Evolutionary conservation across 2,888 invertebrate species (phyloP).

Genomic region (Drosophila meridionalis): DNA sequence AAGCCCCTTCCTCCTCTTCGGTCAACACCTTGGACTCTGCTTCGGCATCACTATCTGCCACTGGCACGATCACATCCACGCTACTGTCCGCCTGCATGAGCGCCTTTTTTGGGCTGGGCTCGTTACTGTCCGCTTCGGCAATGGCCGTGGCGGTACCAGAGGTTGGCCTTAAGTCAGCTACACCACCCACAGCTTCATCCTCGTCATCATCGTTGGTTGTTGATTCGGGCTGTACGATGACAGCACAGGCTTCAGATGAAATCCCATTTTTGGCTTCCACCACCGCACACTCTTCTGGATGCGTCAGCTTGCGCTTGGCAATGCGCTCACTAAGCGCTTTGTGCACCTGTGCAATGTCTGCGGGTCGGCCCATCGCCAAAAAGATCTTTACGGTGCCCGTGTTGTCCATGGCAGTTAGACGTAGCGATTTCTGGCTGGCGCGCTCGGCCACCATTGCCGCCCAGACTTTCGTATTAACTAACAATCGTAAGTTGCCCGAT

Average conservation of each 20-base stretch:
- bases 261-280: constrained; percentile 70
- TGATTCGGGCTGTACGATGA: constrained; percentile 65
- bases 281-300: constrained; percentile 78
- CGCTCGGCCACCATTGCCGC: constrained; percentile 96
- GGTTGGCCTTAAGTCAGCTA: constrained; percentile 28
- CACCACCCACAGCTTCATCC: constrained; percentile 48
- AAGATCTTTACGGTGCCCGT: constrained; percentile 94
- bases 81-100: constrained; percentile 67
- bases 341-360: constrained; percentile 89
- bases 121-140: constrained; percentile 80
- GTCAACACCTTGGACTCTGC: constrained; percentile 56
- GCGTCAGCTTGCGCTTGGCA: constrained; percentile 82
- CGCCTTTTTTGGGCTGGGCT: constrained; percentile 83
- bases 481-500: constrained; percentile 94
- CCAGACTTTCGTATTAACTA: constrained; percentile 97
- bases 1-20: constrained; percentile 54
- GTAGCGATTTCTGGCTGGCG: constrained; percentile 93
- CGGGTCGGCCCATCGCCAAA: constrained; percentile 91
- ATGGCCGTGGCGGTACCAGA: constrained; percentile 45
- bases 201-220: constrained; percentile 78
- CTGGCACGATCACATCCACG: constrained; percentile 49
- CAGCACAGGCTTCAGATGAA: constrained; percentile 57
- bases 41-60: constrained; percentile 18
- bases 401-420: constrained; percentile 94
- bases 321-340: constrained; percentile 88